phyloP scores from a whole-genome alignment of 2,888 invertebrate genomes.

The Ophion slaviceki region DNA sequence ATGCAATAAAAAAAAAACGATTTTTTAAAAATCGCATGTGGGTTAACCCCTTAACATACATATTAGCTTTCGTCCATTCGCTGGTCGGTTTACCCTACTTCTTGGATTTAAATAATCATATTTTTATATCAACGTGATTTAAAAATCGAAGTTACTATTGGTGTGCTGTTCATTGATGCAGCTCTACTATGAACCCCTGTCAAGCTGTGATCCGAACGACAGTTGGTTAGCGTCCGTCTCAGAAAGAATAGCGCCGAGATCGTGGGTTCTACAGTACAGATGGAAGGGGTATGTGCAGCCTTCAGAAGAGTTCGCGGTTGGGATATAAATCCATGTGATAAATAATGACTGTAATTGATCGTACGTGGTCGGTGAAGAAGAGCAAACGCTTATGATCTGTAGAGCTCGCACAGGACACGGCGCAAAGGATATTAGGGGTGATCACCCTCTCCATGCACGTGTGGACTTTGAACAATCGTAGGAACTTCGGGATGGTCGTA shows the following conservation, averaged over 20 bases:
- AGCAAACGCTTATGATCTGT: conserved; percentile 75
- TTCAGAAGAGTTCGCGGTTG: conserved; percentile 74
- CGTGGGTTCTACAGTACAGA: conserved; percentile 15
- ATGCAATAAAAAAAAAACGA: too few relatives aligned
- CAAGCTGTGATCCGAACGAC: conserved; percentile 39
- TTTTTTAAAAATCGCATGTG: too few relatives aligned
- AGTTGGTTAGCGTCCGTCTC: conserved; percentile 57
- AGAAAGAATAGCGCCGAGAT: conserved; percentile 23
- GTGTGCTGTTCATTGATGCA: too few relatives aligned
- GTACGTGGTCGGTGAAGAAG: conserved; percentile 82
- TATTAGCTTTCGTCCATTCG: too few relatives aligned
- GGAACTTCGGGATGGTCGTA: background rate
- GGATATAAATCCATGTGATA: conserved; percentile 76
- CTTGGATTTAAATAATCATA: too few relatives aligned
- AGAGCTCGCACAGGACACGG: conserved; percentile 20
- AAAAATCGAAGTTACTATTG: background rate
- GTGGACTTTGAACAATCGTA: background rate
- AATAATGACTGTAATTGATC: conserved; percentile 81
- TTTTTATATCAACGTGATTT: too few relatives aligned
- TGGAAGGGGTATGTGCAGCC: background rate
- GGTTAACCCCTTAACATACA: too few relatives aligned
- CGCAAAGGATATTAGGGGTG: conserved; percentile 7
- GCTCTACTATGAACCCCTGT: background rate
- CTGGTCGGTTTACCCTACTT: too few relatives aligned
- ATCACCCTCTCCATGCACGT: background rate